phyloP scores from a whole-genome alignment of 1,140 invertebrate genomes.

The Orius insidiosus region DNA sequence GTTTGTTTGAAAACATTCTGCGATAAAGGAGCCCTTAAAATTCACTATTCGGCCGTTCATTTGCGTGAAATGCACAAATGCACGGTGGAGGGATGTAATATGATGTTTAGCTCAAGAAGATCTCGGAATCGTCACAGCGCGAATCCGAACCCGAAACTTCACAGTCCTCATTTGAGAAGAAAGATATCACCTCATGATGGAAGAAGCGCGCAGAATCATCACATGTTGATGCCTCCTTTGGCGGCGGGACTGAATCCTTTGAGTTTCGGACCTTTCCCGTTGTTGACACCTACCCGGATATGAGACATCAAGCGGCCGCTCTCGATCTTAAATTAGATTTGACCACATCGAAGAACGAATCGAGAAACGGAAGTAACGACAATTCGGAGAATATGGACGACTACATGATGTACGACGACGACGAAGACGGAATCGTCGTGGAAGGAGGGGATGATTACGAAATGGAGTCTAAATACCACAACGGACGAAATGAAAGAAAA shows the following conservation, averaged over 20 bases:
- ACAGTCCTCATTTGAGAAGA: constrained; percentile 79
- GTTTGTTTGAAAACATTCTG: constrained; percentile 99
- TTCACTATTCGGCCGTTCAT: constrained; percentile 97
- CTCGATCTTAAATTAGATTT: constrained; percentile 49
- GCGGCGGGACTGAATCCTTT: constrained; percentile 44
- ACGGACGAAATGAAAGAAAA: constrained; percentile 36
- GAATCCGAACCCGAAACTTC: constrained; percentile 95
- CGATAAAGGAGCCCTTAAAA: constrained; percentile 98
- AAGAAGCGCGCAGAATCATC: constrained; percentile 67
- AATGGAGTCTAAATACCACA: constrained; percentile 23
- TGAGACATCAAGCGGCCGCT: constrained; percentile 39
- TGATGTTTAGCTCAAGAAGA: constrained; percentile 96
- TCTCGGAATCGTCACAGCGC: constrained; percentile 92
- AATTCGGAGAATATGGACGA: constrained; percentile 26
- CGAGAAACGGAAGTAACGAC: constrained; percentile 20
- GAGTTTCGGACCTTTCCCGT: constrained; percentile 55
- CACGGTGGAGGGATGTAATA: constrained; percentile 94
- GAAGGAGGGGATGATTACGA: constrained; percentile 40
- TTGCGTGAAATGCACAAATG: constrained; percentile 98
- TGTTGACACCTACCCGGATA: constrained; percentile 54
- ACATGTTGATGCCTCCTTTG: constrained; percentile 53
- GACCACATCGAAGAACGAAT: constrained; percentile 30
- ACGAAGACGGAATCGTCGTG: constrained; percentile 42
- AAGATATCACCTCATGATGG: constrained; percentile 89
- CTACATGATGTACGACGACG: constrained; percentile 33